Conservation (phyloP, 2,113 vertebrate species). For the Cranoglanis bouderius region DNA sequence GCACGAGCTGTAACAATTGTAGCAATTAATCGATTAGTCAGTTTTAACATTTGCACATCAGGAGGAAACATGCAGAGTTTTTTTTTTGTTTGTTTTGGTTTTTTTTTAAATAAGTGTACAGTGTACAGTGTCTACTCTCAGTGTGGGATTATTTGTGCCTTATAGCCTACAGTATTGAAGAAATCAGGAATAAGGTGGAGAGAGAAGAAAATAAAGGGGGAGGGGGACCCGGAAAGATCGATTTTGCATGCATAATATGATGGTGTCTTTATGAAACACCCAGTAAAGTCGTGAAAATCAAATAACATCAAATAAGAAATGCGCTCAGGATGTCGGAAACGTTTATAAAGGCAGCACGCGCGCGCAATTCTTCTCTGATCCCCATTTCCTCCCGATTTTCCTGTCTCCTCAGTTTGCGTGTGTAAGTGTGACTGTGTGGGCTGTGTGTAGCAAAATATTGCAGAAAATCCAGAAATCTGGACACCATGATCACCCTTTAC, state of each 20-base stretch:
- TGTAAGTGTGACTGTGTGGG: background rate
- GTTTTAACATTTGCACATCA: background rate
- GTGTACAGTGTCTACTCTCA: background rate
- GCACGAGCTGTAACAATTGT: background rate
- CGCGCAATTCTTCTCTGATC: background rate
- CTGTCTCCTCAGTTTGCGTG: background rate
- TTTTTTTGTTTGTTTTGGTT: background rate
- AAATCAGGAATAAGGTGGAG: background rate
- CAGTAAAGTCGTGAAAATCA: background rate
- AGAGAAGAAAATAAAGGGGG: background rate
- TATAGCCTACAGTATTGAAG: background rate
- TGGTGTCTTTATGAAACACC: background rate
- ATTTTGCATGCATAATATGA: background rate
- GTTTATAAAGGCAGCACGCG: background rate
- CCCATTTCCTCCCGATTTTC: background rate
- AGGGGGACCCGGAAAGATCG: background rate
- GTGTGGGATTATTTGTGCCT: background rate
- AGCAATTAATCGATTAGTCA: background rate
- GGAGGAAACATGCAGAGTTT: background rate
- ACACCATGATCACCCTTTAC: background rate
- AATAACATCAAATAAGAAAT: background rate
- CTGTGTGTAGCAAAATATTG: background rate
- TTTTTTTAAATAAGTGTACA: background rate
- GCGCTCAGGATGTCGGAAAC: background rate
- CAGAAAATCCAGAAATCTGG: background rate